Base-by-base conservation (phyloP, 1,140 invertebrate genomes). In the Goniozus legneri region DNA sequence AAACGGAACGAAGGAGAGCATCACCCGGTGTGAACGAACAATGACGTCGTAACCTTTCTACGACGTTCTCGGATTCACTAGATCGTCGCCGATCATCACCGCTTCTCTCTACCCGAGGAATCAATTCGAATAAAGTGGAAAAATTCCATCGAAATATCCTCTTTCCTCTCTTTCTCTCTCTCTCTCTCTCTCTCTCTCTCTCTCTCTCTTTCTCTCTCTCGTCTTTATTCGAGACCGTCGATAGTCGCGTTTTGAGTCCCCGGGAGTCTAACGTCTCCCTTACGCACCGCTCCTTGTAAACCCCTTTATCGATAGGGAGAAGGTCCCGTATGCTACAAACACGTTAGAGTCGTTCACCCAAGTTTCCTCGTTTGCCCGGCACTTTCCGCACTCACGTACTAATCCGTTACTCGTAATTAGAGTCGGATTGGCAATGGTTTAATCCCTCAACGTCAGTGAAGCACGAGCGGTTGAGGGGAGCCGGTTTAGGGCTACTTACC, bases 351-450 rank as follows among this genome's bases (percentile, higher is more conserved):
- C 56, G 54, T 58, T 56, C 53, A 35, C 50, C 50, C 66, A 73
- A 71, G 67, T 73, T 71, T 62, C 58, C 65, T 72, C 67, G 62
- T 72, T 71, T 68, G 59, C 61, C 61, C 56, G 54, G 31, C 63
- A 56, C 58, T 59, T 56, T 56, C 49, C 52, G 49, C 56, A 59
- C 50, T 52, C 60, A 60, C 58, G 62, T 69, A 67, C 69, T 70
- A 73, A 74, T 74, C 67, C 65, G 69, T 73, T 74, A 69, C 61
- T 69, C 63, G 64, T 73, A 74, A 74, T 74, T 74, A 71, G 67
- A 71, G 65, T 69, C 67, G 67, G 68, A 74, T 73, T 73, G 70
- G 66, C 69, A 73, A 73, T 69, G 70, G 71, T 69, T 74, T 68
- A 73, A 74, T 74, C 65, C 71, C 54, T 73, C 71, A 72, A 72